A percentile compares a stretch with the other conserved stretches of the same genome.
phyloP scores from a whole-genome alignment of 2,888 invertebrate genomes.

The Piscicola geometra region DNA sequence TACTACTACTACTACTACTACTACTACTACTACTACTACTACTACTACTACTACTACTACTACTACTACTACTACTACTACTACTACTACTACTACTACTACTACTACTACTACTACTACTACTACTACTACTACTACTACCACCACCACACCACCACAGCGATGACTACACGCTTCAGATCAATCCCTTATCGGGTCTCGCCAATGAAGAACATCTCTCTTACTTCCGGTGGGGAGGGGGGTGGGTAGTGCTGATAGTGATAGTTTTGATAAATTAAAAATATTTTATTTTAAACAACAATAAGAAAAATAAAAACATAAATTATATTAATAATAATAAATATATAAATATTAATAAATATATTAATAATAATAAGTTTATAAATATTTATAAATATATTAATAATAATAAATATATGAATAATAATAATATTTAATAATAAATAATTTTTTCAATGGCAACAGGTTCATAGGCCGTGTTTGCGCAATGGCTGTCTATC shows the following conservation, averaged over 20 bases:
- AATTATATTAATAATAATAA: not conserved
- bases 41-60: slow-evolving; percentile 18
- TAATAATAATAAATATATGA: slow-evolving; percentile 36
- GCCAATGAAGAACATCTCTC: slow-evolving; percentile 95
- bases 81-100: slow-evolving; percentile 24
- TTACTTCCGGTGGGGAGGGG: slow-evolving; percentile 65
- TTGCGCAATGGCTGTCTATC: slow-evolving; percentile 98
- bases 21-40: slow-evolving; percentile 18
- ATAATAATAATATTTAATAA: slow-evolving; percentile 34
- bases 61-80: slow-evolving; percentile 18
- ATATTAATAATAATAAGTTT: no score
- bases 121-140: not conserved
- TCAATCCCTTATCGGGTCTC: slow-evolving; percentile 93
- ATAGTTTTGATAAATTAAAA: not conserved
- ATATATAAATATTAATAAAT: not conserved
- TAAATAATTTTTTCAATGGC: no score
- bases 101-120: slow-evolving; percentile 27
- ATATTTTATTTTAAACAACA: not conserved
- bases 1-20: slow-evolving; percentile 10
- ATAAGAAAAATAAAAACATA: not conserved
- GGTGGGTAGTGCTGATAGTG: slow-evolving; percentile 15
- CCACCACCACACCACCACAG: slow-evolving; percentile 55
- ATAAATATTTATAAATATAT: not conserved
- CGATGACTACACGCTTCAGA: slow-evolving; percentile 97
- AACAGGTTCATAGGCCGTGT: slow-evolving; percentile 57